phyloP scores from a whole-genome alignment of 2,888 invertebrate species.

The Druceiella hillmani region DNA sequence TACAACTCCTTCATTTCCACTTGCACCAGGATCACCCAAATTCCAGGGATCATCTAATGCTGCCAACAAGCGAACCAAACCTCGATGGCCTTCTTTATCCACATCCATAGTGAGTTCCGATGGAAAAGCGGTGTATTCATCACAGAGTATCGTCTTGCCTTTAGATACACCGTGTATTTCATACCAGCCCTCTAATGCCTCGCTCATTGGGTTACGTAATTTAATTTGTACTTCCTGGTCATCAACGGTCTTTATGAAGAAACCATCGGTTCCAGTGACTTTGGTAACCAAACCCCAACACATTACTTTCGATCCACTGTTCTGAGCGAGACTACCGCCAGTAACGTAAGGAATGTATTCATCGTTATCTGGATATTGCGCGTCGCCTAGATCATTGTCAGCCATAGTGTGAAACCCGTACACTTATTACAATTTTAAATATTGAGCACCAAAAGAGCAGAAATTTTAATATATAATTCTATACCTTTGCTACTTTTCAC shows the following conservation, averaged over 20 bases:
- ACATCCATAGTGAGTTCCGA: constrained; percentile 39
- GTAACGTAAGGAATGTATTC: constrained; percentile 47
- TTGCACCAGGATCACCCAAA: constrained; percentile 34
- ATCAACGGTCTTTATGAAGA: constrained; percentile 43
- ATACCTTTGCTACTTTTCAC: too few relatives aligned
- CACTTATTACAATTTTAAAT: neutral
- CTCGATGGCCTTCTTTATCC: constrained; percentile 43
- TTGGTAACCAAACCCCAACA: constrained; percentile 47
- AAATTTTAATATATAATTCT: too few relatives aligned
- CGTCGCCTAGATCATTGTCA: constrained; percentile 45
- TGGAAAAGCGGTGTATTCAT: constrained; percentile 41
- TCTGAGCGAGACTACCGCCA: constrained; percentile 40
- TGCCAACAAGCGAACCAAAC: constrained; percentile 36
- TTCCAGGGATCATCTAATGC: constrained; percentile 49
- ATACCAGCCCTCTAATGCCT: constrained; percentile 46
- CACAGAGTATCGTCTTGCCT: constrained; percentile 42
- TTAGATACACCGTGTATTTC: constrained; percentile 45
- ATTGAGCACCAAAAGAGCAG: too few relatives aligned
- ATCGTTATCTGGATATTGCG: constrained; percentile 45
- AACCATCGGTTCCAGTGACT: constrained; percentile 42
- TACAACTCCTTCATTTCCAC: constrained; percentile 31
- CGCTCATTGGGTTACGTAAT: constrained; percentile 37
- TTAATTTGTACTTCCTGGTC: constrained; percentile 43
- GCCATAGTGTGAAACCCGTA: constrained; percentile 30
- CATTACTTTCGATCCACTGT: constrained; percentile 44